These are phyloP conservation scores for Tipula confusa DNA, from an alignment of 2,888 invertebrate genomes.

Conservation along the genomic window DNA sequence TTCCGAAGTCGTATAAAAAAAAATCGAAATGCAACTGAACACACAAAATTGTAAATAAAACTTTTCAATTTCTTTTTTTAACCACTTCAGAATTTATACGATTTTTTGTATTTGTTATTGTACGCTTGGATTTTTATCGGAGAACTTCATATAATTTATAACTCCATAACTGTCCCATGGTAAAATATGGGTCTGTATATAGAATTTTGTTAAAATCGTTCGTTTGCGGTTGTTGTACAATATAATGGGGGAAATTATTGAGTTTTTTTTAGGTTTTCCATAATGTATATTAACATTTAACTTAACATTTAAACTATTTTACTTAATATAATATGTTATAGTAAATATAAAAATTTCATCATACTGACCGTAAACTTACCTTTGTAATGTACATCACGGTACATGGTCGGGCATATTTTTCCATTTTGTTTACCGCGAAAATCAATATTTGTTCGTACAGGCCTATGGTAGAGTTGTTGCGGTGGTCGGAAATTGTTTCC, in stretches of 20 bases:
- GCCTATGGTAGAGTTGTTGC: constrained; percentile 87
- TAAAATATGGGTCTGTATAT: constrained; percentile 3
- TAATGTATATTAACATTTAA: background rate
- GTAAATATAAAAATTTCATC: background rate
- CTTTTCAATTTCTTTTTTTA: background rate
- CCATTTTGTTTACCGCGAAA: constrained; percentile 79
- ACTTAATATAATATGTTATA: background rate
- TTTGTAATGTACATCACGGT: constrained; percentile 88
- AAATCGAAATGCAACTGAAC: background rate
- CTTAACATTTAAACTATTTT: background rate
- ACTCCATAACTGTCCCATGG: background rate
- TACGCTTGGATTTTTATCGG: background rate
- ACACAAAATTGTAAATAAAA: background rate
- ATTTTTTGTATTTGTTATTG: background rate
- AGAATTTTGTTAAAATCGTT: background rate
- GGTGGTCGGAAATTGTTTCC: constrained; percentile 94
- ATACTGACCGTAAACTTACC: constrained; percentile 51
- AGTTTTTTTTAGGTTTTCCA: background rate
- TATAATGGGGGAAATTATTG: background rate
- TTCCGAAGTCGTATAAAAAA: background rate
- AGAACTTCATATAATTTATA: background rate
- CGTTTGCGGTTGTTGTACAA: background rate
- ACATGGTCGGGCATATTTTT: constrained; percentile 87
- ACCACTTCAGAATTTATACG: background rate
- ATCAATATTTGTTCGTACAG: constrained; percentile 95